A percentile compares a stretch with the other conserved stretches of the same genome.
Evolutionary conservation across 2,797 vertebrate genomes (phyloP).

Genomic region (Lophius americanus): DNA sequence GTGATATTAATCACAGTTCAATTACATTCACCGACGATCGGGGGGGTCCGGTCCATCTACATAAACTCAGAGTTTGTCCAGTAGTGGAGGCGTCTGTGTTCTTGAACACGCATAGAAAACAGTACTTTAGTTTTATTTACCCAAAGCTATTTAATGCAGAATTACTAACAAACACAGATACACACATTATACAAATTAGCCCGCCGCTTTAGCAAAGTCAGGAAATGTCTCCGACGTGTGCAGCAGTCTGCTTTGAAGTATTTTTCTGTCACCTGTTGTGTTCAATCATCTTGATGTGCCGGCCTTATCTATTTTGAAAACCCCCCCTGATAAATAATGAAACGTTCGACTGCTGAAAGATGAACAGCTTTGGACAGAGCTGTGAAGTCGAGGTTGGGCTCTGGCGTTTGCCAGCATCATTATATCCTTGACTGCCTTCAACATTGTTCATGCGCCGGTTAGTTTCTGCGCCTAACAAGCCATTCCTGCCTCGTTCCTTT

Average conservation of each 20-base stretch:
- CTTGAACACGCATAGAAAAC: too few species aligned
- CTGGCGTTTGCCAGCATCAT: slow-evolving; percentile 16
- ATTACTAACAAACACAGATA: too few species aligned
- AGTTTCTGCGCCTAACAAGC: slow-evolving; percentile 23
- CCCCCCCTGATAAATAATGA: slow-evolving; percentile 46
- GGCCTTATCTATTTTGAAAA: slow-evolving; percentile 32
- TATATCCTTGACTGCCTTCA: slow-evolving; percentile 16
- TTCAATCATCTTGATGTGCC: slow-evolving; percentile 42
- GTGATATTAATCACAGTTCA: too few species aligned
- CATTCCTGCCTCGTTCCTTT: slow-evolving; percentile 10
- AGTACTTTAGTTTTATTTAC: too few species aligned
- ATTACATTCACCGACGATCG: too few species aligned
- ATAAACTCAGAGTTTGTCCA: too few species aligned
- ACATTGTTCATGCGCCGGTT: slow-evolving; percentile 16
- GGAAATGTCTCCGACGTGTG: slow-evolving; percentile 2
- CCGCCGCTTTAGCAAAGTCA: not conserved
- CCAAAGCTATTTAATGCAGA: too few species aligned
- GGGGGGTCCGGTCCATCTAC: too few species aligned
- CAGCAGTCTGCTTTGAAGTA: slow-evolving; percentile 13
- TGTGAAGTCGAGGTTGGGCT: slow-evolving; percentile 24
- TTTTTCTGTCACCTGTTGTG: slow-evolving; percentile 41
- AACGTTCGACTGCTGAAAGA: slow-evolving; percentile 9
- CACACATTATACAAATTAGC: not conserved
- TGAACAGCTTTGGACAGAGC: slow-evolving; percentile 33
- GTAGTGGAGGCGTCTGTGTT: too few species aligned